Percentiles rank a stretch among this genome's conserved stretches.
These are phyloP conservation scores for Molorchus minor DNA, from an alignment of 2,888 invertebrate species.

Conservation along the genomic window DNA sequence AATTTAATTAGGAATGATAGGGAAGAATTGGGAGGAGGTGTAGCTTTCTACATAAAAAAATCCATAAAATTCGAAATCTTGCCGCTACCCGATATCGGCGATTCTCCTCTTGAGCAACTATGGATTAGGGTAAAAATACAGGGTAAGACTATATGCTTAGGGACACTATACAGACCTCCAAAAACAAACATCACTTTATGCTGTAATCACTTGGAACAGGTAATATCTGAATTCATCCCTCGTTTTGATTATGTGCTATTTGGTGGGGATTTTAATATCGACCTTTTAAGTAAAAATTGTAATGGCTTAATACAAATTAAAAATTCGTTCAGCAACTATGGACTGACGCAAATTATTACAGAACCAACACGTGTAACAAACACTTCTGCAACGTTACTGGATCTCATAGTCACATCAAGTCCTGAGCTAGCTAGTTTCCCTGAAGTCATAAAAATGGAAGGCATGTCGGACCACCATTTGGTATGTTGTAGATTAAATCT, in stretches of 20 bases:
- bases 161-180: constrained; percentile 9
- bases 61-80: neutral
- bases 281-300: neutral
- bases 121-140: constrained; percentile 10
- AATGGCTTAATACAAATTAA: neutral
- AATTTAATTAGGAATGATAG: constrained; percentile 3
- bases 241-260: neutral
- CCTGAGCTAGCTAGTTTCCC: neutral
- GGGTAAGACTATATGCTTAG: constrained; percentile 6
- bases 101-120: neutral
- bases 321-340: neutral
- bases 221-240: neutral
- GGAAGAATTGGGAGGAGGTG: neutral
- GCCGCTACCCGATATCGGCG: neutral
- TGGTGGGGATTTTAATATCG: constrained; percentile 7
- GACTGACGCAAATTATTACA: neutral
- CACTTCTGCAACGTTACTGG: neutral
- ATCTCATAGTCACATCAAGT: neutral
- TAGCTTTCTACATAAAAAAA: constrained; percentile 7
- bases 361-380: neutral
- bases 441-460: neutral
- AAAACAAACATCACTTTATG: neutral
- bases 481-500: neutral
- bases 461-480: neutral
- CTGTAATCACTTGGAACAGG: neutral